Conservation (phyloP, 1,140 invertebrate species). For the Camponotus vicinus region DNA sequence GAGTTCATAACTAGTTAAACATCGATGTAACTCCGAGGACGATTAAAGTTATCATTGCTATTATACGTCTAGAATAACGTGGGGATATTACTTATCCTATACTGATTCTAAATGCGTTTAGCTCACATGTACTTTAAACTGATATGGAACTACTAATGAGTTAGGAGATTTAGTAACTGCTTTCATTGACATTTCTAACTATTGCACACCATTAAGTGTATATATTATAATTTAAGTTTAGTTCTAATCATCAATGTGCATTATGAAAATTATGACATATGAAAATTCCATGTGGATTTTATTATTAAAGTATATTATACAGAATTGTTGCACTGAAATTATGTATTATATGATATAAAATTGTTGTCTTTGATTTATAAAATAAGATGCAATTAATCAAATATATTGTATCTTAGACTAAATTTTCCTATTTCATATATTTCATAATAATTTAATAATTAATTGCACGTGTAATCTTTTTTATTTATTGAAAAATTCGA, state of each 20-base stretch:
- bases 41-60: slow-evolving; percentile 41
- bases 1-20: background rate
- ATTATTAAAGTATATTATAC: slow-evolving; percentile 12
- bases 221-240: background rate
- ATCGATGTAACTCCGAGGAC: background rate
- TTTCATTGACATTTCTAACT: background rate
- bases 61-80: slow-evolving; percentile 40
- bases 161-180: background rate
- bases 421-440: background rate
- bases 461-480: background rate
- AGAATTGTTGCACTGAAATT: too few species aligned
- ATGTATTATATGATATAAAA: too few species aligned
- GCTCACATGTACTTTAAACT: background rate
- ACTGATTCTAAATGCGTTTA: slow-evolving; percentile 5
- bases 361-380: background rate
- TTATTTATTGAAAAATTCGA: background rate
- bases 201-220: background rate
- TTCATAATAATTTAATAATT: slow-evolving; percentile 14
- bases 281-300: background rate
- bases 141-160: background rate
- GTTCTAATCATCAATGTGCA: background rate
- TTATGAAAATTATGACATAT: background rate
- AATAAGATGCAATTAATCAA: background rate
- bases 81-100: background rate
- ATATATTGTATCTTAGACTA: background rate